Conservation (phyloP, 2,888 invertebrate genomes). For the Coenonympha arcania region DNA sequence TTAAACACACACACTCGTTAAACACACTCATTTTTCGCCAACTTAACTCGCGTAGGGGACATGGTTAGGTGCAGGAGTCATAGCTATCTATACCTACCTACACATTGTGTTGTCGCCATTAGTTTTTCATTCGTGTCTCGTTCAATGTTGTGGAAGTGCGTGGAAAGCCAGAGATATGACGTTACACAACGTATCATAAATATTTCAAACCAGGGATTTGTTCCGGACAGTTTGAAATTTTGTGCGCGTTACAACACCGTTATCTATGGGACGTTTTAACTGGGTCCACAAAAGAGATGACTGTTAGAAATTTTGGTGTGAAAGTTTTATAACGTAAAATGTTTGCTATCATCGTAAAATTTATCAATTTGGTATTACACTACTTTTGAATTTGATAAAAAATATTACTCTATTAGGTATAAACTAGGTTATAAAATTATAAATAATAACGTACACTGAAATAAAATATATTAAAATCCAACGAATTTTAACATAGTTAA, state of each 20-base stretch:
- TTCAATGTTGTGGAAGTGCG: slow-evolving; percentile 66
- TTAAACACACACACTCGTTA: too few relatives aligned
- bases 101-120: slow-evolving; percentile 42
- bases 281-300: not conserved
- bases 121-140: slow-evolving; percentile 45
- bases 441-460: too few relatives aligned
- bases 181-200: slow-evolving; percentile 55
- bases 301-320: not conserved
- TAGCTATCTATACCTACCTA: slow-evolving; percentile 35
- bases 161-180: slow-evolving; percentile 58
- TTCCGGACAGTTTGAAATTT: slow-evolving; percentile 43
- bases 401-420: too few relatives aligned
- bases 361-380: too few relatives aligned
- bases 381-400: too few relatives aligned
- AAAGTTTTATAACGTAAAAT: too few relatives aligned
- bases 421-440: too few relatives aligned
- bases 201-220: slow-evolving; percentile 50
- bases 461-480: too few relatives aligned
- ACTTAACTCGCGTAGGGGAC: too few relatives aligned
- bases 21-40: too few relatives aligned
- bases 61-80: too few relatives aligned
- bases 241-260: slow-evolving; percentile 13
- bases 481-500: too few relatives aligned
- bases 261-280: not conserved
- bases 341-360: not conserved